Evolutionary conservation across 2,888 invertebrate species (phyloP), one percentile per base, ranked within the genome.

Genomic region (Rutpela maculata): DNA sequence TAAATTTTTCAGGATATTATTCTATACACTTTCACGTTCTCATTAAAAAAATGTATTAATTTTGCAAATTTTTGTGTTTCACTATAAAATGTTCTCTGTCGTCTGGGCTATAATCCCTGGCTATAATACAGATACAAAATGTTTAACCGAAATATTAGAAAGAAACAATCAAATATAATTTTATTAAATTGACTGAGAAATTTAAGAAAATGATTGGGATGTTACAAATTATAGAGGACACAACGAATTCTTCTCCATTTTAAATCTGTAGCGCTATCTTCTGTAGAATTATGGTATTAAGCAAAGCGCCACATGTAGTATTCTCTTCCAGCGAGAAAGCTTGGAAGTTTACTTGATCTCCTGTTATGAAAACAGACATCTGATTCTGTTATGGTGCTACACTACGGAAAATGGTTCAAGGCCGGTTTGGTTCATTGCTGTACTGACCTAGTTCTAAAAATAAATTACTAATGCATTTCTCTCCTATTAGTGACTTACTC

Each of bases 401-500:
- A 15, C 60, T 26, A 12, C 1, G 18, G n/a, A 43, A 70, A 43
- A 35, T 60, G n/a, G 70, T 60, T 70, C 70, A 70, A 70, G 70
- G 70, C 38, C 70, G 70, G 22, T 59, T 70, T 43, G 43, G 56
- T 70, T 59, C 60, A 60, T 43, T 10, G 62, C 38, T 22, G 19
- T 19, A 66, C 60, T 70, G 70, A 70, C 70, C 70, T 60, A 70
- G 15, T 18, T 66, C 5, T 66, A 66, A 66, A 66, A 38, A 66
- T 38, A 63, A 63, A 17, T 35, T n/a, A 2, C 18, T 31, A 63
- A 35, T 63, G 35, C 15, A 50, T 9, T 66, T 18, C 17, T 65
- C 19, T 6, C 18, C 9, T 63, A 12, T 63, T 31, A 65, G 63
- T 10, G 19, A 31, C 4, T 18, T 59, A 22, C 19, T 35, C 19